Percentiles rank a stretch among this genome's conserved stretches.
Conservation (phyloP, 2,888 invertebrate genomes). For the Meliscaeva auricollis region DNA sequence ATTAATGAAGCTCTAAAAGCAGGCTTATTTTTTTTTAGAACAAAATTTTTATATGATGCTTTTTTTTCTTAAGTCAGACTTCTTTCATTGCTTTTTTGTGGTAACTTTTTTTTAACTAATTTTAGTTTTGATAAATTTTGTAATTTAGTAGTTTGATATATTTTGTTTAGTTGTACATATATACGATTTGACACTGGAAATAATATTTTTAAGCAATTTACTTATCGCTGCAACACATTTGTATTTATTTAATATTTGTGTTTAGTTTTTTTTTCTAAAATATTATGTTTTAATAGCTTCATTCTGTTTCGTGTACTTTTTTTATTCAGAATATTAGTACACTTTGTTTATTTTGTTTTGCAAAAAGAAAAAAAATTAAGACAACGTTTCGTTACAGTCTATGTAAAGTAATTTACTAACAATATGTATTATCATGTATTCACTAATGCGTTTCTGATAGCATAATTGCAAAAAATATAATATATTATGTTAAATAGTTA, state of each 20-base stretch:
- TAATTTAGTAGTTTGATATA: slow-evolving; percentile 53
- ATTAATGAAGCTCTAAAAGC: slow-evolving; percentile 57
- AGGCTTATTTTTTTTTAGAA: slow-evolving; percentile 53
- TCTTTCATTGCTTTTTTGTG: slow-evolving; percentile 74
- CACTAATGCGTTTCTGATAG: slow-evolving; percentile 59
- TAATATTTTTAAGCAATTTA: slow-evolving; percentile 20
- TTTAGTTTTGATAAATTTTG: slow-evolving; percentile 35
- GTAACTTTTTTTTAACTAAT: slow-evolving; percentile 59
- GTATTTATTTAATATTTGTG: not conserved
- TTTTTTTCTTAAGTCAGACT: slow-evolving; percentile 68
- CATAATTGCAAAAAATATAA: slow-evolving; percentile 44
- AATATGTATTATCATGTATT: slow-evolving; percentile 57
- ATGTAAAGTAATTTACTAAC: slow-evolving; percentile 78
- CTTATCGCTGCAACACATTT: slow-evolving; percentile 46
- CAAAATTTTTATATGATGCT: slow-evolving; percentile 50
- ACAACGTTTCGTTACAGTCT: slow-evolving; percentile 57
- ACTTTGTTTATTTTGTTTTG: slow-evolving; percentile 54
- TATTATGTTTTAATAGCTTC: slow-evolving; percentile 30
- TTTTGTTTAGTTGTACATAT: slow-evolving; percentile 26
- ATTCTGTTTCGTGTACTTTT: slow-evolving; percentile 24
- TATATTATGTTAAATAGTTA: slow-evolving; percentile 35
- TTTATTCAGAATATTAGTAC: slow-evolving; percentile 28
- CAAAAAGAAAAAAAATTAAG: slow-evolving; percentile 77
- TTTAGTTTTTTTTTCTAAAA: slow-evolving; percentile 23
- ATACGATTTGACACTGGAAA: slow-evolving; percentile 54